Percentiles rank a stretch among this genome's conserved stretches.
Conservation (phyloP, 2,888 invertebrate genomes). For the Chloroclystis v-ata region DNA sequence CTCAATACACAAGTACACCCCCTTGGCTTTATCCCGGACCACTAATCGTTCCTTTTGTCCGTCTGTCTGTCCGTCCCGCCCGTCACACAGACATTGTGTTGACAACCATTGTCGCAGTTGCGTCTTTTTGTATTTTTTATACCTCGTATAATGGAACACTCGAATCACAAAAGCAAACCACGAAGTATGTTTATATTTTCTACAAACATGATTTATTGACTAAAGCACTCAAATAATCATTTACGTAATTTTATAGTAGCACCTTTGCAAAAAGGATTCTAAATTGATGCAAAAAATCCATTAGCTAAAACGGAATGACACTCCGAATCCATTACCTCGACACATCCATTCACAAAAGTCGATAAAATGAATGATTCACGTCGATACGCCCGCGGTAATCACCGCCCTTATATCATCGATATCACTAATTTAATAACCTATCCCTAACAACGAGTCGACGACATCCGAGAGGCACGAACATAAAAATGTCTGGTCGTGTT, state of each 20-base stretch:
- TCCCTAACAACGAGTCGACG: conserved; percentile 62
- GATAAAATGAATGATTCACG: conserved; percentile 42
- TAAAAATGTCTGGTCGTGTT: conserved; percentile 69
- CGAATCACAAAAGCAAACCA: neutral
- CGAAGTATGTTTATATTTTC: conserved; percentile 1
- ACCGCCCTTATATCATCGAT: conserved; percentile 54
- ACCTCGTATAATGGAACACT: neutral
- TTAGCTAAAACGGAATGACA: conserved; percentile 18
- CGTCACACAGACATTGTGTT: conserved; percentile 46
- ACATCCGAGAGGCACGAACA: conserved; percentile 64
- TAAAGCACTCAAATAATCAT: neutral
- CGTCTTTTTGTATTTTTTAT: conserved; percentile 26
- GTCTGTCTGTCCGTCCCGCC: conserved; percentile 39
- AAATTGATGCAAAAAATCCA: conserved; percentile 13
- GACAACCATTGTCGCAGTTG: conserved; percentile 55
- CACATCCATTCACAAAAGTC: conserved; percentile 44
- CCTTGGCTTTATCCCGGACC: conserved; percentile 26
- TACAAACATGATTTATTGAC: conserved; percentile 2
- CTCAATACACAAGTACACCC: conserved; percentile 22
- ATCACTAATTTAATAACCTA: conserved; percentile 73
- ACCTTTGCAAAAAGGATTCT: conserved; percentile 4
- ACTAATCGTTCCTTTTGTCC: conserved; percentile 53
- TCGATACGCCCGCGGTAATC: conserved; percentile 48
- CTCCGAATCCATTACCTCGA: conserved; percentile 27
- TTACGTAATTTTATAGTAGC: neutral